Percentiles rank a stretch among this genome's conserved stretches.
Conservation (phyloP, 2,888 invertebrate species). For the Capitulum mitella region DNA sequence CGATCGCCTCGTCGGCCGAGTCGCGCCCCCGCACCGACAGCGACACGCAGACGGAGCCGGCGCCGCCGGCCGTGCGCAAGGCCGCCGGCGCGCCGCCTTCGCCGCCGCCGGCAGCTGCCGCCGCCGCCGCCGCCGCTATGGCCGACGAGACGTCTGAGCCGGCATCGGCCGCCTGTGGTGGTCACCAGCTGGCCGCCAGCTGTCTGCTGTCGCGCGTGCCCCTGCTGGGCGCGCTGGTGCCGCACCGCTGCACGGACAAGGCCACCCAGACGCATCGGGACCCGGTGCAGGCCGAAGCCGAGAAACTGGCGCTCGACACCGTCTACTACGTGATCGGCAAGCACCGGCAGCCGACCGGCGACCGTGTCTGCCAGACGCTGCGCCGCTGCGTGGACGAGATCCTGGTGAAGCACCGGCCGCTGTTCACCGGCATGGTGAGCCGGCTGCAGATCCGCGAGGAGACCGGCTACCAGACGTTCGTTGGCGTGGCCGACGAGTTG, state of each 20-base stretch:
- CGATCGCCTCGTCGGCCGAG: slow-evolving; percentile 6
- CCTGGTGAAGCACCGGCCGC: slow-evolving; percentile 47
- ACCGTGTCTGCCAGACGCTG: slow-evolving; percentile 46
- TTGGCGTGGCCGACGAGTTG: slow-evolving; percentile 46
- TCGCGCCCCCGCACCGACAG: slow-evolving; percentile 1
- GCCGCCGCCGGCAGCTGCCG: slow-evolving; percentile 25
- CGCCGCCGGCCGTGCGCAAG: background rate
- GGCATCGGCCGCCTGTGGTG: too few species aligned
- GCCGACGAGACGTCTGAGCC: too few species aligned
- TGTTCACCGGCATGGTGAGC: slow-evolving; percentile 48
- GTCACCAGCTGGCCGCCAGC: slow-evolving; percentile 41
- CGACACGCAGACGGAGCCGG: slow-evolving; percentile 8
- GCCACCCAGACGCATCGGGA: slow-evolving; percentile 28
- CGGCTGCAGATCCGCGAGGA: slow-evolving; percentile 46
- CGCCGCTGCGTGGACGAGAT: slow-evolving; percentile 46
- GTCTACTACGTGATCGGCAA: slow-evolving; percentile 29
- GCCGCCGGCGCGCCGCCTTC: background rate
- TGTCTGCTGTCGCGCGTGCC: slow-evolving; percentile 53
- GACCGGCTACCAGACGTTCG: slow-evolving; percentile 35
- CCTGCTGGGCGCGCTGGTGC: slow-evolving; percentile 11
- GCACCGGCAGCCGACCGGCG: slow-evolving; percentile 34
- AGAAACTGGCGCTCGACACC: slow-evolving; percentile 32
- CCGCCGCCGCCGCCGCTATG: slow-evolving; percentile 21
- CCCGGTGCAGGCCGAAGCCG: slow-evolving; percentile 30
- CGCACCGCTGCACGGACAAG: slow-evolving; percentile 15